These are phyloP conservation scores for Acleris cristana DNA, from an alignment of 2,888 invertebrate genomes.

Conservation along the genomic window DNA sequence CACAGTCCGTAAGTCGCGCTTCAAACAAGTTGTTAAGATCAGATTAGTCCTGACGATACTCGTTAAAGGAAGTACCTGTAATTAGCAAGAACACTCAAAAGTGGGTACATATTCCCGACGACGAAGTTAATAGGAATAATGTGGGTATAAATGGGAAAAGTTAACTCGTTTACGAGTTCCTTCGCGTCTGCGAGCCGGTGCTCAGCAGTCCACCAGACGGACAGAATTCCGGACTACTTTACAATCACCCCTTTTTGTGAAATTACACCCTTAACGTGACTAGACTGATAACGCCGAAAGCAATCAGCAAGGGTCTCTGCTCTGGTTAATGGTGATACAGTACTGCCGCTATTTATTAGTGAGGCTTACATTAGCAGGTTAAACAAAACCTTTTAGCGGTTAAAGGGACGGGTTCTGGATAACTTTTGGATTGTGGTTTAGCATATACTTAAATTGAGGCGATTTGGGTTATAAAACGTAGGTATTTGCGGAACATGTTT, in stretches of 20 bases:
- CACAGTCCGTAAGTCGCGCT: conserved; percentile 38
- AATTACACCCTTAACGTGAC: conserved; percentile 73
- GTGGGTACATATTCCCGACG: conserved; percentile 66
- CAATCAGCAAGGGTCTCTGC: conserved; percentile 46
- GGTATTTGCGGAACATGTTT: too few species aligned
- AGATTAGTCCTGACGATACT: conserved; percentile 63
- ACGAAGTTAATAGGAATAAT: conserved; percentile 77
- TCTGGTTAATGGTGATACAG: conserved; percentile 43
- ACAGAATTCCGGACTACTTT: conserved; percentile 61
- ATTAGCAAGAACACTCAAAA: conserved; percentile 67
- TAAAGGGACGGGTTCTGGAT: too few species aligned
- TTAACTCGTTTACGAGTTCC: conserved; percentile 72
- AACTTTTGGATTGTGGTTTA: too few species aligned
- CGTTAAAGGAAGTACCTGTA: conserved; percentile 72
- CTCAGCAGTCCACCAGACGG: conserved; percentile 54
- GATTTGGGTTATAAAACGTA: too few species aligned
- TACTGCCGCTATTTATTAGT: neutral
- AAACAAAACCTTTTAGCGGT: conserved; percentile 1
- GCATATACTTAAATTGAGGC: too few species aligned
- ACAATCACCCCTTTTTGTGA: conserved; percentile 73
- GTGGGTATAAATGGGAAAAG: conserved; percentile 78
- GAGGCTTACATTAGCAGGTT: neutral
- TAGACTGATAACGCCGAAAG: conserved; percentile 51
- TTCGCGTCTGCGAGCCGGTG: conserved; percentile 55
- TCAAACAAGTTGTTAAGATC: conserved; percentile 56